Percentiles rank a stretch among this genome's conserved stretches.
These are phyloP conservation scores for Habropoda laboriosa DNA, from an alignment of 1,140 invertebrate genomes.

Conservation along the genomic window DNA sequence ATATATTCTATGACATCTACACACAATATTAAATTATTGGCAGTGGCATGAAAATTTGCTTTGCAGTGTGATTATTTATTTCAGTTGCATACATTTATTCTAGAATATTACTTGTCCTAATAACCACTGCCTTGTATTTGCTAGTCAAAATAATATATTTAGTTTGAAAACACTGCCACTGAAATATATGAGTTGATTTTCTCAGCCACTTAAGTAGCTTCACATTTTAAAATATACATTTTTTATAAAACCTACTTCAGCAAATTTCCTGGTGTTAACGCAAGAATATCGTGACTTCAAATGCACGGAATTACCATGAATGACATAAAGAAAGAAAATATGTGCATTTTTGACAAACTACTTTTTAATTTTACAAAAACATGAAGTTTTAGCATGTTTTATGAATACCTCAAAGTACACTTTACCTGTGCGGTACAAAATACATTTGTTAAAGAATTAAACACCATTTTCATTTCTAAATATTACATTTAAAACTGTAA, in stretches of 20 bases:
- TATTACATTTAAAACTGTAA: conserved; percentile 4
- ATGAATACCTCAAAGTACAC: not conserved
- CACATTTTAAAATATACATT: not conserved
- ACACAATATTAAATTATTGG: conserved; percentile 68
- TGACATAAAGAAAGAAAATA: not conserved
- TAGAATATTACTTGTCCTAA: conserved; percentile 23
- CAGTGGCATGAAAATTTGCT: conserved; percentile 74
- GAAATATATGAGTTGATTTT: conserved; percentile 17
- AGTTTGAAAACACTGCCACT: conserved; percentile 1
- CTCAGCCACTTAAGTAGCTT: not conserved
- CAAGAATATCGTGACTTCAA: not conserved
- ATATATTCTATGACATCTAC: conserved; percentile 56
- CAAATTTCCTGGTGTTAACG: conserved; percentile 10
- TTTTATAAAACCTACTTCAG: not conserved
- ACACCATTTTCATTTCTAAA: not conserved
- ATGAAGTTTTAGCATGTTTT: conserved; percentile 30
- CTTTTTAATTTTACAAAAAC: conserved; percentile 14
- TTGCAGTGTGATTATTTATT: conserved; percentile 70
- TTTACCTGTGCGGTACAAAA: not conserved
- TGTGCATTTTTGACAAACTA: not conserved
- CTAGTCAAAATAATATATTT: conserved; percentile 15
- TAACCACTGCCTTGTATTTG: conserved; percentile 42
- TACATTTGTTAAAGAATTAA: not conserved
- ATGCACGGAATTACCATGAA: conserved; percentile 10
- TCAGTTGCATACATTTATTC: conserved; percentile 56